These are phyloP conservation scores for Andrena dorsata DNA, from an alignment of 2,888 invertebrate species.

Conservation along the genomic window DNA sequence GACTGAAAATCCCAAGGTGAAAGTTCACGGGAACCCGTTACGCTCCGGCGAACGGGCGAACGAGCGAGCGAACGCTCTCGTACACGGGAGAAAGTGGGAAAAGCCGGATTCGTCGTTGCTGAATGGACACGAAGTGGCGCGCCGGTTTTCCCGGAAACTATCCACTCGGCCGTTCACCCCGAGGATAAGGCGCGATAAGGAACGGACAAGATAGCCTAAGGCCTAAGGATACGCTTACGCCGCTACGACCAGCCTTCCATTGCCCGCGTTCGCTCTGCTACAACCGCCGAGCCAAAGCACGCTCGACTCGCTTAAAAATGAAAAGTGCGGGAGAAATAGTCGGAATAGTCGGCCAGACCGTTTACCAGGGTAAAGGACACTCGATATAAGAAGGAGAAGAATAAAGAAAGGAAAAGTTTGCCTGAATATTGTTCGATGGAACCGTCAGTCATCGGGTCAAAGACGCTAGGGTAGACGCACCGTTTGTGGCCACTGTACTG, in stretches of 20 bases:
- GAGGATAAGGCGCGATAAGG: constrained; percentile 28
- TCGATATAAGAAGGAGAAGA: background rate
- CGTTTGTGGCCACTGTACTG: too few relatives aligned
- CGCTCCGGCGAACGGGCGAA: constrained; percentile 44
- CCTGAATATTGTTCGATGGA: constrained; percentile 16
- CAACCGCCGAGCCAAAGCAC: background rate
- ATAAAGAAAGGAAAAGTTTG: background rate
- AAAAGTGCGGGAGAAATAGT: background rate
- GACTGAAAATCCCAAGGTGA: constrained; percentile 71
- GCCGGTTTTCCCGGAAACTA: constrained; percentile 57
- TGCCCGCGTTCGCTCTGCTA: background rate
- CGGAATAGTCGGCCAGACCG: background rate
- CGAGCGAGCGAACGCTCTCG: constrained; percentile 19
- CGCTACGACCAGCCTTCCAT: background rate
- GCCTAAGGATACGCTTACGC: constrained; percentile 15
- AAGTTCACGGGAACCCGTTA: constrained; percentile 71
- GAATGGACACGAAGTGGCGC: constrained; percentile 50
- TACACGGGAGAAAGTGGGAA: constrained; percentile 72
- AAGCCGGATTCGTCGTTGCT: constrained; percentile 60
- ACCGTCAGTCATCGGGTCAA: constrained; percentile 48
- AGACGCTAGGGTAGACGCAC: too few relatives aligned
- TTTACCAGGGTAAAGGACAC: background rate
- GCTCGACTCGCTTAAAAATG: background rate
- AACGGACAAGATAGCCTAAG: background rate
- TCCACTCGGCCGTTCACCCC: constrained; percentile 44